Percentiles rank a stretch among this genome's conserved stretches.
These are phyloP conservation scores for Phodopus roborovskii DNA, from an alignment of 2,113 vertebrate genomes.

Conservation along the genomic window DNA sequence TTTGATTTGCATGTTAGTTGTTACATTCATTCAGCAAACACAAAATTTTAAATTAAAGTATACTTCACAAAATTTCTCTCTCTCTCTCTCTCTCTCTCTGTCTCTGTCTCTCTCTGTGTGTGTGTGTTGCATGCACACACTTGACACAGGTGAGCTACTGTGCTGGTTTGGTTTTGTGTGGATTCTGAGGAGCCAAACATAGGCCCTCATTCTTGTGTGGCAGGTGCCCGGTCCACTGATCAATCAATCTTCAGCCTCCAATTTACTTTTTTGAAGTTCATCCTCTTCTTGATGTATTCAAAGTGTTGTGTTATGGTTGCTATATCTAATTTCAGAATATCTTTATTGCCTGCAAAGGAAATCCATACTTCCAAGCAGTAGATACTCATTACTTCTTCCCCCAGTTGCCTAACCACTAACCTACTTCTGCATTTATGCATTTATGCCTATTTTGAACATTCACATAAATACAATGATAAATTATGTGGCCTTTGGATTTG, in stretches of 20 bases:
- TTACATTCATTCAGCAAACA: constrained; percentile 1
- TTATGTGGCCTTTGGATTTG: not conserved
- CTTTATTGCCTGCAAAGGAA: not conserved
- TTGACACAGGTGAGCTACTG: not conserved
- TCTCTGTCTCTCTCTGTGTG: not conserved
- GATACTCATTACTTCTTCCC: not conserved
- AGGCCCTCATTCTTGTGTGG: not conserved
- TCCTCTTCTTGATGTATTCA: not conserved
- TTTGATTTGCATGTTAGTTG: not conserved
- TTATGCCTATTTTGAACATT: constrained; percentile 26
- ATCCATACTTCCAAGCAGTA: not conserved
- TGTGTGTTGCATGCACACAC: not conserved
- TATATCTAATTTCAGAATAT: not conserved
- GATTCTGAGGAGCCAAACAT: not conserved
- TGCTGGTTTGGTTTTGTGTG: not conserved
- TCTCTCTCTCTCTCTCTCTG: not conserved
- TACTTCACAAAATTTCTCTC: not conserved
- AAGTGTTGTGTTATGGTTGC: not conserved
- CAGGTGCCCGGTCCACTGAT: not conserved
- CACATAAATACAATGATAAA: not conserved
- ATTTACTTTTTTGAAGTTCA: not conserved
- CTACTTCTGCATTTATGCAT: not conserved
- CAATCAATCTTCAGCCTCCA: not conserved
- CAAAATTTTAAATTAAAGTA: not conserved
- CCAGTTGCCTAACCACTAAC: not conserved